Conservation (phyloP, 1,140 invertebrate genomes). For the Hestina assimilis region DNA sequence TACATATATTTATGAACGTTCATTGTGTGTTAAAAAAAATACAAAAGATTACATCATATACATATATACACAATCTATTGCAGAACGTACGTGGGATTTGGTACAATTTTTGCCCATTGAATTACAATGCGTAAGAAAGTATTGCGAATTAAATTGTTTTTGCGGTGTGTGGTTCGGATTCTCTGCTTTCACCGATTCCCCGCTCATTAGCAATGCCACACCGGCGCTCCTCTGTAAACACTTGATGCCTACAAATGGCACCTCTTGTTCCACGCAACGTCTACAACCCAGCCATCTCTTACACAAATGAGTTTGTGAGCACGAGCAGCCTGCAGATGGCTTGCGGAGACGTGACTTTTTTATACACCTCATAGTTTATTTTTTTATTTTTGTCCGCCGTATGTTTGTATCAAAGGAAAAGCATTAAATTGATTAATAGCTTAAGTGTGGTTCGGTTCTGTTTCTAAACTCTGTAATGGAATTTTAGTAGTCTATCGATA, state of each 20-base stretch:
- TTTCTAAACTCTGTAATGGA: no score
- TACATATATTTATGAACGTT: no score
- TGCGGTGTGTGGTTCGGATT: constrained; percentile 15
- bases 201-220: constrained; percentile 63
- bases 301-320: constrained; percentile 39
- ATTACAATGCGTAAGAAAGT: constrained; percentile 13
- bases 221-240: constrained; percentile 59
- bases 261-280: constrained; percentile 34
- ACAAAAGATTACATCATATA: no score
- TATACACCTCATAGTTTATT: constrained; percentile 7
- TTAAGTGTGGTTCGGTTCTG: no score
- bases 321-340: constrained; percentile 35
- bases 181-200: constrained; percentile 52
- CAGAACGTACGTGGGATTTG: constrained; percentile 1
- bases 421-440: no score
- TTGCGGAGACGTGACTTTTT: constrained; percentile 17
- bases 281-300: constrained; percentile 14
- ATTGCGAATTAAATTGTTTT: constrained; percentile 1
- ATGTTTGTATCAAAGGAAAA: no score
- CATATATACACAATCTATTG: constrained; percentile 11
- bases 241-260: constrained; percentile 61
- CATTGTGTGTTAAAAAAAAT: no score
- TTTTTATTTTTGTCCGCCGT: no score
- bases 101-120: constrained; percentile 2
- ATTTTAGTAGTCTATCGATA: no score